Evolutionary conservation across 2,113 vertebrate genomes (phyloP).

Genomic region (Dicentrarchus labrax): DNA sequence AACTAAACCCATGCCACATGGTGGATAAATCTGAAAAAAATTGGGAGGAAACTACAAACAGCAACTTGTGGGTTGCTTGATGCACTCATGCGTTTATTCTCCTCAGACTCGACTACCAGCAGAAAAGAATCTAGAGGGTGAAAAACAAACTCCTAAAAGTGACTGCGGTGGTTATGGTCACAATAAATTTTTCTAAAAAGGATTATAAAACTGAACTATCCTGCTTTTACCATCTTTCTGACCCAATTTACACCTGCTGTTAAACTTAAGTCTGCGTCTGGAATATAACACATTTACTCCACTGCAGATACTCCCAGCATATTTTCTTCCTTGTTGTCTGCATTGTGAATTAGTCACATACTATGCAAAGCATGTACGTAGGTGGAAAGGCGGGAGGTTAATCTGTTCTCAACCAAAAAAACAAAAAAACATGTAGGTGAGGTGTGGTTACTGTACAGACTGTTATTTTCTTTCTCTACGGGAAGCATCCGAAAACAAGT

Average conservation of each 20-base stretch:
- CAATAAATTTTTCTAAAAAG: conserved; percentile 38
- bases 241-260: conserved; percentile 23
- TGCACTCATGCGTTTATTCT: conserved; percentile 14
- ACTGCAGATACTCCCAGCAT: background rate
- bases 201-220: conserved; percentile 18
- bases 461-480: background rate
- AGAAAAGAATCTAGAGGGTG: conserved; percentile 18
- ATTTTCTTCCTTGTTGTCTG: background rate
- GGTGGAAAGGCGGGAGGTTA: background rate
- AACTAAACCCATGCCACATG: conserved; percentile 52
- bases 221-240: conserved; percentile 16
- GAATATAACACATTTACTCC: conserved; percentile 3
- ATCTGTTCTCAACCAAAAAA: conserved; percentile 5
- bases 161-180: conserved; percentile 5
- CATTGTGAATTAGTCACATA: conserved; percentile 9
- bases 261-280: conserved; percentile 31
- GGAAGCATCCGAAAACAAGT: background rate
- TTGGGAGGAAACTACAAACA: conserved; percentile 40
- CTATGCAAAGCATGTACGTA: background rate
- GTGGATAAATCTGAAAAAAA: conserved; percentile 29
- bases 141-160: conserved; percentile 65
- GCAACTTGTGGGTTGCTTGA: conserved; percentile 44
- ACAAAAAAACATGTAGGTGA: conserved; percentile 12
- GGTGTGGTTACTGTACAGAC: background rate
- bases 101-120: conserved; percentile 12